Evolutionary conservation across 2,113 vertebrate genomes (phyloP).

Genomic region (Romanogobio albipinnatus): DNA sequence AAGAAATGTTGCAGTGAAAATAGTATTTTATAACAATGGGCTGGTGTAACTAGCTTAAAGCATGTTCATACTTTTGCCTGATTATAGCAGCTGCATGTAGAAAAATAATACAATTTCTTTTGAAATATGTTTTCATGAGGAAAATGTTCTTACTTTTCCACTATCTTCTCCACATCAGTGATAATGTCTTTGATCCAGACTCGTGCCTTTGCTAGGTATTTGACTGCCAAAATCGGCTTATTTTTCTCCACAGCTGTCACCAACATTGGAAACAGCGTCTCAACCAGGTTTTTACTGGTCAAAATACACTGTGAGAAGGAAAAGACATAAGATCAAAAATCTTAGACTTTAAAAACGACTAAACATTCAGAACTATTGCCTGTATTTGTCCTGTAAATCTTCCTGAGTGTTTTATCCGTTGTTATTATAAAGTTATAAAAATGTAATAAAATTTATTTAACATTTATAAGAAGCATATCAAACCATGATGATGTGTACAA

Average conservation of each 20-base stretch:
- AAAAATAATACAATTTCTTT: not conserved
- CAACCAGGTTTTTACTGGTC: constrained; percentile 37
- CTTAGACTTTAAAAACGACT: not conserved
- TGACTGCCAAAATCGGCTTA: not conserved
- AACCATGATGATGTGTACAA: not conserved
- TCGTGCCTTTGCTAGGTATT: constrained; percentile 1
- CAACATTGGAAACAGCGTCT: constrained; percentile 38
- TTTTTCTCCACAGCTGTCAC: not conserved
- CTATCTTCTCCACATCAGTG: constrained; percentile 9
- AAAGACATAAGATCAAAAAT: not conserved
- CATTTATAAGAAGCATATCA: not conserved
- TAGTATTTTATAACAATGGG: not conserved
- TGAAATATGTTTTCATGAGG: not conserved
- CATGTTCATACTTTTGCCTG: not conserved
- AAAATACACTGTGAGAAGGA: not conserved
- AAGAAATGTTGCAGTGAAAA: not conserved
- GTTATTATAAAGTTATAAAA: too few relatives aligned
- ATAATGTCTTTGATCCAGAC: constrained; percentile 37
- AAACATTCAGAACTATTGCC: too few relatives aligned
- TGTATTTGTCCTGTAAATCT: too few relatives aligned
- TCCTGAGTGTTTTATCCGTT: too few relatives aligned
- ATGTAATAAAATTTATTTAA: too few relatives aligned
- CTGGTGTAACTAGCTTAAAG: not conserved
- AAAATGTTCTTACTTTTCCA: not conserved
- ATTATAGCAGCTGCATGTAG: not conserved